Base-by-base conservation (phyloP, 1,140 invertebrate genomes). In the Amphibalanus amphitrite region DNA sequence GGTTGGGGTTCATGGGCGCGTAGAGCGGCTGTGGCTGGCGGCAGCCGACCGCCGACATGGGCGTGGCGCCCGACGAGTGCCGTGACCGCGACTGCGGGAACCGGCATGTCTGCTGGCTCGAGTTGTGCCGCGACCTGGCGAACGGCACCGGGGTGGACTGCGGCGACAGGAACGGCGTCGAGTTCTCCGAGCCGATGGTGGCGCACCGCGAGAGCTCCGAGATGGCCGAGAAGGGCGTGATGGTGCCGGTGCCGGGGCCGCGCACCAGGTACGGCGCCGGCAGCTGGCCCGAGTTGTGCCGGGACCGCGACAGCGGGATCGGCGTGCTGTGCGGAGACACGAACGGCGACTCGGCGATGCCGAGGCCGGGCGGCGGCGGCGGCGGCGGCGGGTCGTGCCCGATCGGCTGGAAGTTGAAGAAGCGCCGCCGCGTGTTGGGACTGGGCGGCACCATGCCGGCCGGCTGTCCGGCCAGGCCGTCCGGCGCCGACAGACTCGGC, bases 321-420 rank as follows among this genome's bases (percentile, higher is more conserved):
- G 89, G 88, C 0, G 90, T 91, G 73, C 88, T 87, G 29, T 89
- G 82, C 0, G 90, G 91, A 75, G 90, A 92, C 1, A 92, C 89
- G 78, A 93, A 93, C 1, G 90, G 90, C 78, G 88, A 90, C n/a
- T 86, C 85, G 71, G 83, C 84, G 3, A 84, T 82, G 72, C 78
- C 78, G 33, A 76, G 74, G n/a, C 78, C 74, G 59, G 29, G 69
- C 20, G 71, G 70, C 38, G 75, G 74, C 47, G 47, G 47, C 47
- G 20, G 47, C 67, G 47, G 47, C 47, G 20, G 47, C 67, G 70
- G 75, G 76, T 29, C 87, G 85, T 71, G 87, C 85, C 8, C 89
- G 75, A 92, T 92, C 0, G 89, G 90, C 10, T 88, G 88, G 77
- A 93, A 93, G 79, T 87, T 90, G 78, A 91, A 92, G 77, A 88